phyloP scores from a whole-genome alignment of 30 jellyfish, hydroid and myxozoan species.

The Catostylus mosaicus region DNA sequence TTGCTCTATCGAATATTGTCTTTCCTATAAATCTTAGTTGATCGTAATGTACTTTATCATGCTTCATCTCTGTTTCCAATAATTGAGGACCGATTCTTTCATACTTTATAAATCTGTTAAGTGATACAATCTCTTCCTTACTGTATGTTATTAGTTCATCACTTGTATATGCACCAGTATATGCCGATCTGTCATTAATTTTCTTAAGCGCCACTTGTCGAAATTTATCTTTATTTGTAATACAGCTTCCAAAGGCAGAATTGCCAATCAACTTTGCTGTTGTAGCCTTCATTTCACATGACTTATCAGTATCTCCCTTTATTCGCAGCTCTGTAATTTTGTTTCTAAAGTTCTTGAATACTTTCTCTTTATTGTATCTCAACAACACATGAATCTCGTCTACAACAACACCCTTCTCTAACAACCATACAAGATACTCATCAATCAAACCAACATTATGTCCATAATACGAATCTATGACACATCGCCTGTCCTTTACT shows the following conservation, averaged over 20 bases:
- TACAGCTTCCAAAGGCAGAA: background rate
- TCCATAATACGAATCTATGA: conserved; percentile 17
- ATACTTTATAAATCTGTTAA: no score
- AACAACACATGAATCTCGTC: background rate
- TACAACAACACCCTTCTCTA: conserved; percentile 5
- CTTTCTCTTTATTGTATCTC: background rate
- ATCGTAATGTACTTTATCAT: no score
- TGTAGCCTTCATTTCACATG: conserved; percentile 1
- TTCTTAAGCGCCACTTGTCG: background rate
- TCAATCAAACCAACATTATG: background rate
- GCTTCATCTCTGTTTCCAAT: no score
- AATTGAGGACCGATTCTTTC: no score
- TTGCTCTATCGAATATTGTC: no score
- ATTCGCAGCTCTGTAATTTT: background rate
- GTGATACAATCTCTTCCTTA: no score
- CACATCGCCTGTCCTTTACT: no score
- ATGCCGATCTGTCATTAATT: no score
- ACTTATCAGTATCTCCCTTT: conserved; percentile 3
- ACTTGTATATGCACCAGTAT: no score
- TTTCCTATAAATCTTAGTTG: no score
- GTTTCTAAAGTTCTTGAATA: background rate
- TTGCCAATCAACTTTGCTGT: conserved; percentile 21
- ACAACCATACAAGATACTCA: no score
- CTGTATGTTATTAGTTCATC: no score
- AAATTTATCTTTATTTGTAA: conserved; percentile 10